Percentiles rank a stretch among this genome's conserved stretches.
These are phyloP conservation scores for Poecilia wingei DNA, from an alignment of 2,797 vertebrate species.

Conservation along the genomic window DNA sequence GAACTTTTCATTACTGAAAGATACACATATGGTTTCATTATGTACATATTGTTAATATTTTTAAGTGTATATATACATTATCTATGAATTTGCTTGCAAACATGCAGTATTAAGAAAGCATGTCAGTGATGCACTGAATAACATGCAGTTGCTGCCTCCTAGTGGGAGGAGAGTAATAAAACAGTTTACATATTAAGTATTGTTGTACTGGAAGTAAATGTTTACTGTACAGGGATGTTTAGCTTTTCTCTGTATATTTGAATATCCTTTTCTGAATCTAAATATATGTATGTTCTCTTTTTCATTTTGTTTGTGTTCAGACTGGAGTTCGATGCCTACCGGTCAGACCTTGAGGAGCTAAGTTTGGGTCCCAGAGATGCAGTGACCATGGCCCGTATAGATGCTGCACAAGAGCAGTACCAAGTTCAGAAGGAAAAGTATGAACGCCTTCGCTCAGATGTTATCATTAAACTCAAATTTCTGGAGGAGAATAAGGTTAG, in stretches of 20 bases:
- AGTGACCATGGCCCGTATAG: slow-evolving; percentile 87
- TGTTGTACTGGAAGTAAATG: not conserved
- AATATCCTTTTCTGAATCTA: not conserved
- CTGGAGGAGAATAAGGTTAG: slow-evolving; percentile 97
- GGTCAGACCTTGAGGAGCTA: slow-evolving; percentile 95
- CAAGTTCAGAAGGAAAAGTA: slow-evolving; percentile 94
- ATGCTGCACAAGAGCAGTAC: slow-evolving; percentile 91
- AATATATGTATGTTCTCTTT: not conserved
- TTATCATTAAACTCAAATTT: slow-evolving; percentile 95
- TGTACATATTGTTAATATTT: not conserved
- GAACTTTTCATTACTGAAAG: not conserved
- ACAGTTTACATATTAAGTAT: not conserved
- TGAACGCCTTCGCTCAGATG: slow-evolving; percentile 91
- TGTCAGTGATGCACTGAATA: not conserved
- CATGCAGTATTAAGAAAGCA: not conserved
- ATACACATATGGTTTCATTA: not conserved
- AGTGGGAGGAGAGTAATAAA: not conserved
- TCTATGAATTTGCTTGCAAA: not conserved
- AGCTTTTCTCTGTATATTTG: not conserved
- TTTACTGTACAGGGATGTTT: not conserved
- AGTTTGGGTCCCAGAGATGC: slow-evolving; percentile 91
- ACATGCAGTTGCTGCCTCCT: not conserved
- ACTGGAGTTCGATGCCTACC: slow-evolving; percentile 95
- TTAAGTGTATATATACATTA: no score
- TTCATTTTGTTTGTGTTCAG: slow-evolving; percentile 63